Conservation (phyloP, 2,113 vertebrate genomes). For the Scomber colias region DNA sequence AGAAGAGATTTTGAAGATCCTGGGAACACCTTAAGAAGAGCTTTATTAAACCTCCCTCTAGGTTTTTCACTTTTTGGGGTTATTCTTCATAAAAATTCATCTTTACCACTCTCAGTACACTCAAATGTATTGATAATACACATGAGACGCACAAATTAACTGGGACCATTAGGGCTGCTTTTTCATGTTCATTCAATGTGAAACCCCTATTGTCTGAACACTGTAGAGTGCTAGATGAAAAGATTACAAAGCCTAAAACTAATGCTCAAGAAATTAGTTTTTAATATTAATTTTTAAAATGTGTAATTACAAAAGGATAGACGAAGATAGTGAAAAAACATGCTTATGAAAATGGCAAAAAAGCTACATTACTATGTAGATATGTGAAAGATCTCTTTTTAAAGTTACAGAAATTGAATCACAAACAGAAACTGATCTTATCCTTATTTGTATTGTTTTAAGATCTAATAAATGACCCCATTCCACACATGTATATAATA, state of each 20-base stretch:
- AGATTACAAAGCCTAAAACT: neutral
- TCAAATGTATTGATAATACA: too few relatives aligned
- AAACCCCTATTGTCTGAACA: neutral
- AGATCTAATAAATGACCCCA: slow-evolving; percentile 32
- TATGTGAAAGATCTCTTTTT: too few relatives aligned
- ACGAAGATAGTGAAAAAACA: neutral
- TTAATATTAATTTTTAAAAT: too few relatives aligned
- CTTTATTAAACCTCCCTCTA: too few relatives aligned
- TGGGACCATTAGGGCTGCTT: neutral
- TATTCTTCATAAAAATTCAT: too few relatives aligned
- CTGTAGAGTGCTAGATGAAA: neutral
- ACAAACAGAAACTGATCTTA: neutral
- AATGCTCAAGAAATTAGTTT: neutral
- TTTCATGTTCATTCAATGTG: neutral
- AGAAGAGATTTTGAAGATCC: too few relatives aligned
- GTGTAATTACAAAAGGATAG: neutral
- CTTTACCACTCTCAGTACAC: too few relatives aligned
- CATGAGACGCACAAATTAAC: too few relatives aligned
- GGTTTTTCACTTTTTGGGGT: too few relatives aligned
- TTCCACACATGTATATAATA: slow-evolving; percentile 38
- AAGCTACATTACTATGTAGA: too few relatives aligned
- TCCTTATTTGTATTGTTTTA: slow-evolving; percentile 2
- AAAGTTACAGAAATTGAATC: neutral
- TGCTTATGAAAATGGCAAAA: too few relatives aligned
- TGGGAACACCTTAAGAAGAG: too few relatives aligned